phyloP scores from a whole-genome alignment of 2,797 vertebrate genomes.

The Paguma larvata region DNA sequence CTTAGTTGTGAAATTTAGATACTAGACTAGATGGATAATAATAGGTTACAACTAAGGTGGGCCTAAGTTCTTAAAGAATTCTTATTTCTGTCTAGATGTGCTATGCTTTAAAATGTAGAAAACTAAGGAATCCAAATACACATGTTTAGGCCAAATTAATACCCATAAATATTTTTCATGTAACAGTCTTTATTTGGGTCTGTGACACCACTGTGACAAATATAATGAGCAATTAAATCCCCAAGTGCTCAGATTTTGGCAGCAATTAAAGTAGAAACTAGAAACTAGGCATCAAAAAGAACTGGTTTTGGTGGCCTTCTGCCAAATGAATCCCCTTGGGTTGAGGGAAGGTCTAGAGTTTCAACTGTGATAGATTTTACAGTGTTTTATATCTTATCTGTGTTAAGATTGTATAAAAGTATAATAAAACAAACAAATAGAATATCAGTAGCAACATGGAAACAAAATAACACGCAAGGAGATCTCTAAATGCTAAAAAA shows the following conservation, averaged over 20 bases:
- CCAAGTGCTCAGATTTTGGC: conserved; percentile 79
- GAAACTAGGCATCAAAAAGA: conserved; percentile 80
- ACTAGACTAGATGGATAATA: neutral
- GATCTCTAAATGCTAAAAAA: conserved; percentile 42
- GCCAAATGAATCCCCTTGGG: conserved; percentile 81
- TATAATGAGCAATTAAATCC: conserved; percentile 86
- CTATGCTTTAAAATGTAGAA: conserved; percentile 10
- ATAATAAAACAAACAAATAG: conserved; percentile 73
- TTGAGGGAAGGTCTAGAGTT: conserved; percentile 79
- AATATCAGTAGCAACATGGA: conserved; percentile 62
- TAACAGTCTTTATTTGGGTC: conserved; percentile 79
- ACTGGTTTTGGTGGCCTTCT: conserved; percentile 75
- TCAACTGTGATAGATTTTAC: conserved; percentile 78
- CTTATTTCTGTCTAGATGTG: conserved; percentile 16
- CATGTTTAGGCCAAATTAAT: conserved; percentile 74
- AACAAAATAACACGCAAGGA: conserved; percentile 55
- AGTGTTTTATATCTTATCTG: conserved; percentile 55
- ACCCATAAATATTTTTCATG: conserved; percentile 75
- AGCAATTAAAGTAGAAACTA: conserved; percentile 84
- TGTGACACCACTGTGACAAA: conserved; percentile 80
- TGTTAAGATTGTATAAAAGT: conserved; percentile 73
- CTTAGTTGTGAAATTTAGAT: neutral
- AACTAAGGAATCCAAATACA: conserved; percentile 63
- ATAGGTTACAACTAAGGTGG: neutral
- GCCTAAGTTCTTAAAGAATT: neutral